These are phyloP conservation scores for Lampropteryx suffumata DNA, from an alignment of 2,888 invertebrate species.

Conservation along the genomic window DNA sequence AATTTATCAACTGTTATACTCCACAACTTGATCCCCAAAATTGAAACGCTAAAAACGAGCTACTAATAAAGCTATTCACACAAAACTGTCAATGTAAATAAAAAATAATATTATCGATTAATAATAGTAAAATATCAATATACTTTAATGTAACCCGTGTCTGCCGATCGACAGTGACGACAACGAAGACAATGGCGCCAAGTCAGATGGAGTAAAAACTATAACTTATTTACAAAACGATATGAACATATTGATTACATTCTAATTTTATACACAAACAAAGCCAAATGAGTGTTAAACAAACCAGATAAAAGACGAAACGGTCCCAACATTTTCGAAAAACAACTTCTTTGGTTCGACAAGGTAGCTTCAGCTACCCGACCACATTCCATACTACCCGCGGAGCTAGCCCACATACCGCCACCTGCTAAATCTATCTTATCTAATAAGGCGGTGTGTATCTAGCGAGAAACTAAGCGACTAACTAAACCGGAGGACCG, in stretches of 20 bases:
- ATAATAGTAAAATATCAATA: slow-evolving; percentile 49
- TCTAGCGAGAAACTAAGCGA: slow-evolving; percentile 29
- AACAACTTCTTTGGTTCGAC: slow-evolving; percentile 34
- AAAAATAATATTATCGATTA: slow-evolving; percentile 56
- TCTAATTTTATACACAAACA: slow-evolving; percentile 40
- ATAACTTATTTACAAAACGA: slow-evolving; percentile 47
- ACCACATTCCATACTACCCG: slow-evolving; percentile 11
- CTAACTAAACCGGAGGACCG: slow-evolving; percentile 11
- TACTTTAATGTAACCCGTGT: slow-evolving; percentile 38
- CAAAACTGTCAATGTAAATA: slow-evolving; percentile 53
- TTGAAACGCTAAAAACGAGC: slow-evolving; percentile 36
- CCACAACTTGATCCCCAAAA: slow-evolving; percentile 52
- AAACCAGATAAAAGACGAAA: slow-evolving; percentile 7
- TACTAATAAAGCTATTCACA: slow-evolving; percentile 46
- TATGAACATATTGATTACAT: slow-evolving; percentile 44
- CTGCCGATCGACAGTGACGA: slow-evolving; percentile 36
- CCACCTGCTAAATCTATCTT: slow-evolving; percentile 28
- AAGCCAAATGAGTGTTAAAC: slow-evolving; percentile 27
- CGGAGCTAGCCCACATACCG: slow-evolving; percentile 21
- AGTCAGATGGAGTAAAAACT: slow-evolving; percentile 50
- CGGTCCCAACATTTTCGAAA: slow-evolving; percentile 31
- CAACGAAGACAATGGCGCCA: slow-evolving; percentile 37
- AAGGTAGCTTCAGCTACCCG: slow-evolving; percentile 15
- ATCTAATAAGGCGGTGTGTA: slow-evolving; percentile 33
- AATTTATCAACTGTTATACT: slow-evolving; percentile 49